A percentile compares a stretch with the other conserved stretches of the same genome.
phyloP scores from a whole-genome alignment of 2,113 vertebrate species.

The Sakesphorus luctuosus region DNA sequence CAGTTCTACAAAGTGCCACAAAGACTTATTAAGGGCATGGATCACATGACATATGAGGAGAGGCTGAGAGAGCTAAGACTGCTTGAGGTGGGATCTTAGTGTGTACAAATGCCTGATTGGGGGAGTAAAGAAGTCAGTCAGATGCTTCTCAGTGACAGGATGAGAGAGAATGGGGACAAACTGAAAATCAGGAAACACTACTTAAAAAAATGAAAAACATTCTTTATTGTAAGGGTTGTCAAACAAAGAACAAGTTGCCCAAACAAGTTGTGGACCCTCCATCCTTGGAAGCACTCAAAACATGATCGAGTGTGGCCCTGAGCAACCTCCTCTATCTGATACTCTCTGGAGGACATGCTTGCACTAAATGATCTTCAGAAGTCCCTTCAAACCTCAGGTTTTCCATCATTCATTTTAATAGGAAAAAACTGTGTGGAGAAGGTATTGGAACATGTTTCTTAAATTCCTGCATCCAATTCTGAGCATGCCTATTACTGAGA shows the following conservation, averaged over 20 bases:
- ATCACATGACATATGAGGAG: neutral
- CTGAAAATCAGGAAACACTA: neutral
- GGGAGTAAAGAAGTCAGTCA: neutral
- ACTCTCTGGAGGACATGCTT: neutral
- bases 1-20: neutral
- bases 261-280: neutral
- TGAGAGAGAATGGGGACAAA: neutral
- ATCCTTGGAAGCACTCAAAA: neutral
- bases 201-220: neutral
- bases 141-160: neutral
- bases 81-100: neutral
- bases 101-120: neutral
- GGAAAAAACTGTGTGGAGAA: neutral
- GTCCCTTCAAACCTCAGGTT: neutral
- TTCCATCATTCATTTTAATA: neutral
- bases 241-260: neutral
- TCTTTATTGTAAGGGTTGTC: neutral
- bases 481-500: rapidly evolving
- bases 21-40: neutral
- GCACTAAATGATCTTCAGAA: neutral
- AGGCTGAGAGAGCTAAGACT: neutral
- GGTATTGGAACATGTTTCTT: neutral
- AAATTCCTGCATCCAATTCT: neutral
- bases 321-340: neutral
- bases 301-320: neutral